Percentiles rank a stretch among this genome's conserved stretches.
Evolutionary conservation across 1,140 invertebrate genomes (phyloP).

Genomic region (Musca domestica): DNA sequence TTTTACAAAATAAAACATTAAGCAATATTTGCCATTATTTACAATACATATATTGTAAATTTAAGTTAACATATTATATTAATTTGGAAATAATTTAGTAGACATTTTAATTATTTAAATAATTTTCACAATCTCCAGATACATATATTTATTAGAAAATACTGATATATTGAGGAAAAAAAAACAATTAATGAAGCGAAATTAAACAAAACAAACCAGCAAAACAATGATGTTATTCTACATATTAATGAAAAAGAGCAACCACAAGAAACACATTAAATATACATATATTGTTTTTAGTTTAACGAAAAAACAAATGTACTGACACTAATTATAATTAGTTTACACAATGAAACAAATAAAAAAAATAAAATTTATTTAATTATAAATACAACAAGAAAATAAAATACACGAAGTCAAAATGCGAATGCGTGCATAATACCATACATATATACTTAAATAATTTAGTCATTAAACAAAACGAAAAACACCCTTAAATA

Average conservation of each 20-base stretch:
- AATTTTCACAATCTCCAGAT: background rate
- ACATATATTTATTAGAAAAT: background rate
- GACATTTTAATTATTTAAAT: background rate
- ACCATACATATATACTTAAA: too few species aligned
- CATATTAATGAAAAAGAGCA: background rate
- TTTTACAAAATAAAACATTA: background rate
- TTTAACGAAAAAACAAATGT: conserved; percentile 16
- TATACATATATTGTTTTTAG: background rate
- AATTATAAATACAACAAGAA: too few species aligned
- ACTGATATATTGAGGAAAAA: background rate
- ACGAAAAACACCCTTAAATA: too few species aligned
- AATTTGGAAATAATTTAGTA: background rate
- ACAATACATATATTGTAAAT: background rate
- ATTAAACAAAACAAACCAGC: background rate
- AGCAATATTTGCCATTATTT: conserved; percentile 16
- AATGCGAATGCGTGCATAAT: too few species aligned
- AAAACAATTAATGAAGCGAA: background rate
- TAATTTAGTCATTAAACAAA: too few species aligned
- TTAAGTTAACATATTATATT: conserved; percentile 1
- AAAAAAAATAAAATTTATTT: too few species aligned
- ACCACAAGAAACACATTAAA: background rate
- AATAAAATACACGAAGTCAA: too few species aligned
- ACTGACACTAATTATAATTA: conserved; percentile 19
- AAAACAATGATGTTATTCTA: background rate
- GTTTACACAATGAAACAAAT: background rate